Conservation (phyloP, 2,113 vertebrate species). For the Prietella phreatophila region DNA sequence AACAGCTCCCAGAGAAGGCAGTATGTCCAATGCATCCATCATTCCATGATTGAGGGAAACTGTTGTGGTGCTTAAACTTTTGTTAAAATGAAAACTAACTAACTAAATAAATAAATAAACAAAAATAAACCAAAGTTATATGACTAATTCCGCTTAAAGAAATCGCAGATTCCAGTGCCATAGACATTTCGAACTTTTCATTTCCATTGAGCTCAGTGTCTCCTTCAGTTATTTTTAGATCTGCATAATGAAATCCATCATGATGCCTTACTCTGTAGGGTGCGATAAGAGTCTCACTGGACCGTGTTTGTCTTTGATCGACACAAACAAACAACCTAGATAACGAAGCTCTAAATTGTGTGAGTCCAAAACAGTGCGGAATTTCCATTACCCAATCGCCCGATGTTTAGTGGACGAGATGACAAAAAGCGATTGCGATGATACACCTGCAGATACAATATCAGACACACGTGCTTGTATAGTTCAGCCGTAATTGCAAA, state of each 20-base stretch:
- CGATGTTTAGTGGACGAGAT: background rate
- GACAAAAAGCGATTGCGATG: background rate
- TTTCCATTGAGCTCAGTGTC: slow-evolving; percentile 35
- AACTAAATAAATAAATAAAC: background rate
- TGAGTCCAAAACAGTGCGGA: background rate
- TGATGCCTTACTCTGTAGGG: background rate
- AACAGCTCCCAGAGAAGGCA: background rate
- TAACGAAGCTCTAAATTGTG: slow-evolving; percentile 16
- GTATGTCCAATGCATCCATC: background rate
- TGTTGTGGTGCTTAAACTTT: background rate
- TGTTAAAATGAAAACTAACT: background rate
- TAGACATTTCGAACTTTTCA: background rate
- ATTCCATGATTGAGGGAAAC: background rate
- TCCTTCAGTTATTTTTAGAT: background rate
- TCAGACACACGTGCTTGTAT: background rate
- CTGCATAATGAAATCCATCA: slow-evolving; percentile 43
- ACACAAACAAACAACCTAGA: background rate
- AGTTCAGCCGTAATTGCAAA: slow-evolving; percentile 25
- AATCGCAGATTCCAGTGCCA: background rate
- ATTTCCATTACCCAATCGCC: no score
- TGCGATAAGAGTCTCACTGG: slow-evolving; percentile 30
- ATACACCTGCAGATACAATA: slow-evolving; percentile 1
- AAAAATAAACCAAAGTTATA: background rate
- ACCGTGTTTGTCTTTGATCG: background rate
- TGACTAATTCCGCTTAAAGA: background rate